These are phyloP conservation scores for Cranoglanis bouderius DNA, from an alignment of 2,113 vertebrate species.

Conservation along the genomic window DNA sequence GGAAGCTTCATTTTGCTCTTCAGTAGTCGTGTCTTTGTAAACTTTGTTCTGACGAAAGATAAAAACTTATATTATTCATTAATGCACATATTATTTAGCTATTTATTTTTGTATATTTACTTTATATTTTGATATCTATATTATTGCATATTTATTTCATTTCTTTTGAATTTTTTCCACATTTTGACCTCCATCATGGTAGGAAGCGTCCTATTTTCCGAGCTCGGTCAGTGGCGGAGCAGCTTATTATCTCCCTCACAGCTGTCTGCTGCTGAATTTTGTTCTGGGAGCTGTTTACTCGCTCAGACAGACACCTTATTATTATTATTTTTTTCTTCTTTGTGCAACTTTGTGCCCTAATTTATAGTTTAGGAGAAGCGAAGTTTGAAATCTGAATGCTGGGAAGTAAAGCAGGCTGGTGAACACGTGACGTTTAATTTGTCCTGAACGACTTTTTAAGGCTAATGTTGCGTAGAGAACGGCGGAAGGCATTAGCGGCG, in stretches of 20 bases:
- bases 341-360: constrained; percentile 18
- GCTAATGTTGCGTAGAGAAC: constrained; percentile 41
- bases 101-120: background rate
- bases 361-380: background rate
- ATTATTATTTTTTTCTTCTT: constrained; percentile 23
- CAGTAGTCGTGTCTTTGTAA: background rate
- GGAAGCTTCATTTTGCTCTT: background rate
- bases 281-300: constrained; percentile 40
- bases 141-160: background rate
- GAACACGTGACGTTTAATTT: background rate
- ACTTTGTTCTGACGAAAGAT: background rate
- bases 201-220: constrained; percentile 48
- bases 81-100: background rate
- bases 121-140: background rate
- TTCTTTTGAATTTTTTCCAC: background rate
- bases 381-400: background rate
- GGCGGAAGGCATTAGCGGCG: background rate
- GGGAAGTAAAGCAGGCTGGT: background rate
- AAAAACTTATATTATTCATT: background rate
- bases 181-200: constrained; percentile 40
- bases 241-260: constrained; percentile 35
- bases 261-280: constrained; percentile 22
- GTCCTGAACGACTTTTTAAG: constrained; percentile 33
- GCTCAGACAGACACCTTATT: background rate
- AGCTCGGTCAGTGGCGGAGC: constrained; percentile 49